Percentiles rank a stretch among this genome's conserved stretches.
Conservation (phyloP, 2,797 vertebrate genomes). For the Ptychobarbus kaznakovi region DNA sequence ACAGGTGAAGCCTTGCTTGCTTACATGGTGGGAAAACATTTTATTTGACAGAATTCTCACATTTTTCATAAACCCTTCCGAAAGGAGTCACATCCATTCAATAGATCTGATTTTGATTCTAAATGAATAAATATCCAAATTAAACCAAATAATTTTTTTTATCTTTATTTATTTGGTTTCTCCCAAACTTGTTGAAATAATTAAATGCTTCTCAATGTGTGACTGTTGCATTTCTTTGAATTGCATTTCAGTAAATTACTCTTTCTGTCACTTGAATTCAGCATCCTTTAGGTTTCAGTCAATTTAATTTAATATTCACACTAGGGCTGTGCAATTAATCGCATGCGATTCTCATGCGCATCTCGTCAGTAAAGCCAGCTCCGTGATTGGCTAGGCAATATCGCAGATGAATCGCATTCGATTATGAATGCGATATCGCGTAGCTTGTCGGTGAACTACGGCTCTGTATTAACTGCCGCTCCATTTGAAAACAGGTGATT, state of each 20-base stretch:
- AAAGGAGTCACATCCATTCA: not conserved
- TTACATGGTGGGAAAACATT: not conserved
- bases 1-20: too few species aligned
- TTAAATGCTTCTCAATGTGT: not conserved
- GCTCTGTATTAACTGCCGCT: too few species aligned
- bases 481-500: too few species aligned
- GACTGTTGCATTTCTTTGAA: not conserved
- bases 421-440: too few species aligned
- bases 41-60: not conserved
- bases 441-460: too few species aligned
- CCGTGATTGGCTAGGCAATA: too few species aligned
- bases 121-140: not conserved
- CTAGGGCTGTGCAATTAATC: not conserved
- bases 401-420: too few species aligned
- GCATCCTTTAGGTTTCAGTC: not conserved
- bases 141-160: not conserved
- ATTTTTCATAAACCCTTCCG: not conserved
- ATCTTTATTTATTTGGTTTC: not conserved
- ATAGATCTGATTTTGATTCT: not conserved
- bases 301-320: not conserved
- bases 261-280: not conserved
- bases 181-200: not conserved
- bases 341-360: too few species aligned
- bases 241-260: not conserved
- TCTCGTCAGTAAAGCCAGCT: too few species aligned